phyloP scores from a whole-genome alignment of 2,797 vertebrate species.

The Smutsia gigantea region DNA sequence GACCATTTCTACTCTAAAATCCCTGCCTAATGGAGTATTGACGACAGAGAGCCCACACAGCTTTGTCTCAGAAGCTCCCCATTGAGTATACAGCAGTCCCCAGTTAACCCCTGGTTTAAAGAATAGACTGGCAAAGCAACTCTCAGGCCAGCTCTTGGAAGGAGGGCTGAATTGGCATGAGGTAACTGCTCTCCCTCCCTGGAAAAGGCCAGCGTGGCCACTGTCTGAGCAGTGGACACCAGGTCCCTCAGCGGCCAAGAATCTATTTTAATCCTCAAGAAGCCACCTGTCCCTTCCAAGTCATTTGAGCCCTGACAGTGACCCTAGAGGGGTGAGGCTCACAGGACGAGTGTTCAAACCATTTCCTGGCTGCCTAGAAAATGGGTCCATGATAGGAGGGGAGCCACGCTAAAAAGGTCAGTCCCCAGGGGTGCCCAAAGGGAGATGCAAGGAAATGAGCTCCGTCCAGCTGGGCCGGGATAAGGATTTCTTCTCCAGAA shows the following conservation, averaged over 20 bases:
- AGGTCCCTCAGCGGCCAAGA: constrained; percentile 67
- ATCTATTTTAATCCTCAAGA: constrained; percentile 17
- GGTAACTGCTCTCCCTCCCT: constrained; percentile 66
- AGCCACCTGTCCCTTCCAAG: constrained; percentile 67
- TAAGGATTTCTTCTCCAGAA: not conserved
- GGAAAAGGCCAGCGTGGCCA: constrained; percentile 78
- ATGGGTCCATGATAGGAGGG: not conserved
- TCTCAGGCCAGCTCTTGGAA: constrained; percentile 78
- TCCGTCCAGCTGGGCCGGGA: not conserved
- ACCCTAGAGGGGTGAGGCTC: not conserved
- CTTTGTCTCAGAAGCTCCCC: constrained; percentile 75
- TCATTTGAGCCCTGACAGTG: constrained; percentile 53
- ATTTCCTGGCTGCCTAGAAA: not conserved
- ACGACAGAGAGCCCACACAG: constrained; percentile 77
- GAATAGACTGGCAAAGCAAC: constrained; percentile 44
- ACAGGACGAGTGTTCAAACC: not conserved
- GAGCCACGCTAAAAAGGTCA: not conserved
- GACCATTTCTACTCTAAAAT: constrained; percentile 83
- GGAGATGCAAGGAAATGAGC: too few species aligned
- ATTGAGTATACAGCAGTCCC: constrained; percentile 82
- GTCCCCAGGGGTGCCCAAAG: not conserved
- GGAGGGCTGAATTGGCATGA: constrained; percentile 73
- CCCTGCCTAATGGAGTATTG: constrained; percentile 85
- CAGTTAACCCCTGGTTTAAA: constrained; percentile 86
- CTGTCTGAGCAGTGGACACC: constrained; percentile 75